These are phyloP conservation scores for Metopolophium dirhodum DNA, from an alignment of 1,140 invertebrate species.

Conservation along the genomic window DNA sequence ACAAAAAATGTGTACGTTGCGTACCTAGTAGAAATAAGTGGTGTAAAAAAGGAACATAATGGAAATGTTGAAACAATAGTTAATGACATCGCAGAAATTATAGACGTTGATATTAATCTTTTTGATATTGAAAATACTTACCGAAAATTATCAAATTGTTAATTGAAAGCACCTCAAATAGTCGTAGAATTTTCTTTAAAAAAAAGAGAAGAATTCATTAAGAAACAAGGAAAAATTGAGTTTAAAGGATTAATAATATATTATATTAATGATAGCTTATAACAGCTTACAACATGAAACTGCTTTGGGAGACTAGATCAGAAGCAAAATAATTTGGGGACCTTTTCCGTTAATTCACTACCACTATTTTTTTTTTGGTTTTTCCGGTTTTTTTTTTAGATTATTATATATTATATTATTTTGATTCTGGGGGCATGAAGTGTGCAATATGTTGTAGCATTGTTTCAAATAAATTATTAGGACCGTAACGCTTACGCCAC, in stretches of 20 bases:
- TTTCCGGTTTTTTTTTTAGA: no score
- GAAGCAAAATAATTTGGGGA: no score
- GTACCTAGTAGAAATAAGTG: background rate
- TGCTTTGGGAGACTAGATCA: background rate
- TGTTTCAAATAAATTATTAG: no score
- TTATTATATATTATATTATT: no score
- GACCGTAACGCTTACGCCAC: no score
- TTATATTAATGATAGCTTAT: background rate
- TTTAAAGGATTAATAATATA: background rate
- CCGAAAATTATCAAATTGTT: background rate
- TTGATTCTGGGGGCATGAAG: no score
- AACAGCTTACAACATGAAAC: background rate
- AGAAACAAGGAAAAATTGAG: background rate
- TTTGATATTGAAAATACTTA: background rate
- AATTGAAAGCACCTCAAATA: background rate
- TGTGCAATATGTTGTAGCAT: no score
- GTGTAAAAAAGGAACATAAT: background rate
- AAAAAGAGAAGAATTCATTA: no score
- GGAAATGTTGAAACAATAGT: background rate
- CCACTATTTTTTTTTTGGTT: no score
- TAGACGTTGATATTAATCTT: background rate
- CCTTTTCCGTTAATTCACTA: no score
- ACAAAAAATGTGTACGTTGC: no score
- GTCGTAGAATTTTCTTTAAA: no score
- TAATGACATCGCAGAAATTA: background rate